Percentiles rank a stretch among this genome's conserved stretches.
These are phyloP conservation scores for Drosophila helvetica DNA, from an alignment of 2,888 invertebrate genomes.

Conservation along the genomic window DNA sequence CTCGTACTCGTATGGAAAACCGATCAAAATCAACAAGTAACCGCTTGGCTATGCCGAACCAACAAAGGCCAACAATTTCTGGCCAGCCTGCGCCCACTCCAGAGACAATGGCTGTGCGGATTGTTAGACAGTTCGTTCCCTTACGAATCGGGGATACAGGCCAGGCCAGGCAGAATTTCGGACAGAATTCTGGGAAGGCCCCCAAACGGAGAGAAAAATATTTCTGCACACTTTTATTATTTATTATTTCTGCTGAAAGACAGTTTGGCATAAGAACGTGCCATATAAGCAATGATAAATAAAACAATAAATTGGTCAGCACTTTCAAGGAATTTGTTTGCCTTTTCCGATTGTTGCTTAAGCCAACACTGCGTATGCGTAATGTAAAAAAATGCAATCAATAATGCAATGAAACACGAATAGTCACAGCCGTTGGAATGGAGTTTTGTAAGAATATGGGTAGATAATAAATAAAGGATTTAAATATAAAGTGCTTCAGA, in stretches of 20 bases:
- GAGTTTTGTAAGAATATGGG: background rate
- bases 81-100: slow-evolving; percentile 34
- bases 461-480: no score
- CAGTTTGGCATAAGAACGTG: slow-evolving; percentile 37
- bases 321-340: slow-evolving; percentile 19
- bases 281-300: slow-evolving; percentile 31
- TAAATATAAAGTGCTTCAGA: no score
- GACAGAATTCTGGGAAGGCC: slow-evolving; percentile 20
- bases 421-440: background rate
- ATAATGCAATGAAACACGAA: slow-evolving; percentile 3
- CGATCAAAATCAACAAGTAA: slow-evolving; percentile 10
- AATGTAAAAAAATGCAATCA: background rate
- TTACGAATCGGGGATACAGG: slow-evolving; percentile 5
- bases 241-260: slow-evolving; percentile 23
- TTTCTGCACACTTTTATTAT: slow-evolving; percentile 4
- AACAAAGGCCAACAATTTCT: slow-evolving; percentile 33
- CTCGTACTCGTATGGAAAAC: slow-evolving; percentile 4
- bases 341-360: background rate
- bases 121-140: slow-evolving; percentile 31
- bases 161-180: background rate
- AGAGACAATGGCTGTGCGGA: slow-evolving; percentile 15
- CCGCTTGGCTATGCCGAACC: background rate
- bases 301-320: slow-evolving; percentile 1
- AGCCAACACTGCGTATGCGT: slow-evolving; percentile 25
- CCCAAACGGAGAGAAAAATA: slow-evolving; percentile 16